These are phyloP conservation scores for Mesocricetus auratus DNA, from an alignment of 2,113 vertebrate species.

Conservation along the genomic window DNA sequence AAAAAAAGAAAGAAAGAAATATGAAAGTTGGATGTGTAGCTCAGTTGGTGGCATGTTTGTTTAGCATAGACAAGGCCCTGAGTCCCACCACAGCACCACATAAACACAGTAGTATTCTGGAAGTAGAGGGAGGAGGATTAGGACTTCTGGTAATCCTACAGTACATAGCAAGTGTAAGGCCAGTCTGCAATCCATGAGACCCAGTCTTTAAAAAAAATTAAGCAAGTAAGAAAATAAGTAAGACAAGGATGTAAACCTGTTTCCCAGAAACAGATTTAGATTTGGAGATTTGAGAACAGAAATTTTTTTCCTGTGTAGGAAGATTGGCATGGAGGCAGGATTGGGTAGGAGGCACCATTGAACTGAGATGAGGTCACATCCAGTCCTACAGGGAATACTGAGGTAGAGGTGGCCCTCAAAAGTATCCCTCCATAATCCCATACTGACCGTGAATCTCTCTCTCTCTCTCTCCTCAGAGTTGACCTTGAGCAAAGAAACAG, in stretches of 20 bases:
- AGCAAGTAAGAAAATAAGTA: not conserved
- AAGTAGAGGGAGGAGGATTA: not conserved
- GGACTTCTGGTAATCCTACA: too few species aligned
- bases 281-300: not conserved
- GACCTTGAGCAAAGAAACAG: not conserved
- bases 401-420: not conserved
- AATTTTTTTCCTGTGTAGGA: not conserved
- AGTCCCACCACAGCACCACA: too few species aligned
- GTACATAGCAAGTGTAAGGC: not conserved
- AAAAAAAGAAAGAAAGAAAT: too few species aligned
- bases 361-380: not conserved
- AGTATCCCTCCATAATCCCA: not conserved
- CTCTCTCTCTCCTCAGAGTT: accelerated
- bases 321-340: not conserved
- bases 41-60: not conserved
- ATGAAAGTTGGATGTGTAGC: not conserved
- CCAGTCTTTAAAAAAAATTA: not conserved
- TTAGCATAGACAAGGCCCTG: not conserved
- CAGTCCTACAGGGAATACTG: not conserved
- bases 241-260: not conserved
- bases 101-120: too few species aligned
- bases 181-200: not conserved
- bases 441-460: too few species aligned
- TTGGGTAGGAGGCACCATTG: not conserved
- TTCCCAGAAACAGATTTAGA: not conserved